Conservation (phyloP, 2,888 invertebrate species). For the Prosopocoilus inquinatus region DNA sequence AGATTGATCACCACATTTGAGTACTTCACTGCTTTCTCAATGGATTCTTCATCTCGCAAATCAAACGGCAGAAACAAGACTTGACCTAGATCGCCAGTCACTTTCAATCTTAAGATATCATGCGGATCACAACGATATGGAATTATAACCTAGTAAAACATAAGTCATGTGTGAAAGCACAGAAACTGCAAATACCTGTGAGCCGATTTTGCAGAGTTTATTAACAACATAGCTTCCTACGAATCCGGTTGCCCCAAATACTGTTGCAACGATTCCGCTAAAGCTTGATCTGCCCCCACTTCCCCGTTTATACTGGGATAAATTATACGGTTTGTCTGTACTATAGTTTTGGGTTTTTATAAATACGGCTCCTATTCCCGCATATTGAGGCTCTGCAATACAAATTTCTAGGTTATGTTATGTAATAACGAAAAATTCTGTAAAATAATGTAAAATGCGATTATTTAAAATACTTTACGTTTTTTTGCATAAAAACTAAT, state of each 20-base stretch:
- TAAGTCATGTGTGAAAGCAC: constrained; percentile 4
- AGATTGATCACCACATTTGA: constrained; percentile 97
- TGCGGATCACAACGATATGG: constrained; percentile 90
- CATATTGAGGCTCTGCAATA: constrained; percentile 8
- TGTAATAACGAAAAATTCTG: constrained; percentile 25
- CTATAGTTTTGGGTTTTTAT: constrained; percentile 52
- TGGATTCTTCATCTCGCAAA: constrained; percentile 80
- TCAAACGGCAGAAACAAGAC: constrained; percentile 85
- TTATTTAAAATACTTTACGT: neutral
- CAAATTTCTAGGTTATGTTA: constrained; percentile 32
- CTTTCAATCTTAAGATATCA: constrained; percentile 73
- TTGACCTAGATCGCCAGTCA: constrained; percentile 94
- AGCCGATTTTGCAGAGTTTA: constrained; percentile 82
- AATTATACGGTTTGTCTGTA: constrained; percentile 57
- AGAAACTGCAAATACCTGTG: constrained; percentile 59
- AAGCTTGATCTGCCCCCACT: constrained; percentile 94
- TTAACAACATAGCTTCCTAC: constrained; percentile 87
- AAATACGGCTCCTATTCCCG: constrained; percentile 41
- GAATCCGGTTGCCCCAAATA: constrained; percentile 91
- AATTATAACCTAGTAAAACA: constrained; percentile 72
- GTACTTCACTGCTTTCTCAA: constrained; percentile 82
- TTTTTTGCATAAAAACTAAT: neutral
- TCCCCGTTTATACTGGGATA: constrained; percentile 72
- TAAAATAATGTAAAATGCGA: neutral
- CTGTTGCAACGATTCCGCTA: constrained; percentile 96